A percentile compares a stretch with the other conserved stretches of the same genome.
These are phyloP conservation scores for Cabera pusaria DNA, from an alignment of 2,888 invertebrate species.

Conservation along the genomic window DNA sequence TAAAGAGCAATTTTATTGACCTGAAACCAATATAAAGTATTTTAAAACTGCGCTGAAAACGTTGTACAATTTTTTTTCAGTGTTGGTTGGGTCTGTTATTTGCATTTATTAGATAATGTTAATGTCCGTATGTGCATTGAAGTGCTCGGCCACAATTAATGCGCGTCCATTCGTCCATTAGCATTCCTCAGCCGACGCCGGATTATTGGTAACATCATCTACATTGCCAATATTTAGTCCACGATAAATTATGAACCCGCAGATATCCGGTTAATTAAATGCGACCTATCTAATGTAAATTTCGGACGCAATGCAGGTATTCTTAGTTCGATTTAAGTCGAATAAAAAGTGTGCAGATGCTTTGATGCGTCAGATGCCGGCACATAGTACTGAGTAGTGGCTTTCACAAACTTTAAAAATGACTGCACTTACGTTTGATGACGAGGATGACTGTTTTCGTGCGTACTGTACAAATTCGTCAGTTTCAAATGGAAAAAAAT, in stretches of 20 bases:
- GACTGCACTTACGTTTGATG: slow-evolving; percentile 50
- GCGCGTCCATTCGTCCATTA: slow-evolving; percentile 59
- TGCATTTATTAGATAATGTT: slow-evolving; percentile 31
- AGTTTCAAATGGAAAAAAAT: slow-evolving; percentile 53
- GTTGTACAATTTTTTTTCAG: background rate
- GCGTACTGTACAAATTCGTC: slow-evolving; percentile 60
- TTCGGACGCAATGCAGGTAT: slow-evolving; percentile 35
- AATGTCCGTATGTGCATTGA: slow-evolving; percentile 32
- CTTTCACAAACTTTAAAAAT: slow-evolving; percentile 55
- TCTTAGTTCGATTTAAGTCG: slow-evolving; percentile 46
- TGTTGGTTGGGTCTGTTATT: background rate
- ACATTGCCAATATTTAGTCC: slow-evolving; percentile 56
- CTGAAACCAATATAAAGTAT: background rate
- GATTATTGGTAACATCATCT: slow-evolving; percentile 62
- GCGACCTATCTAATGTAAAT: slow-evolving; percentile 48
- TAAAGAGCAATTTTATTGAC: slow-evolving; percentile 4
- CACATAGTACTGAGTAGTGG: slow-evolving; percentile 57
- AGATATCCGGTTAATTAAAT: slow-evolving; percentile 51
- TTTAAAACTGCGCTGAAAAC: slow-evolving; percentile 1
- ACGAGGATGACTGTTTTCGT: slow-evolving; percentile 49
- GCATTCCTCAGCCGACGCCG: slow-evolving; percentile 56
- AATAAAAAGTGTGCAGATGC: slow-evolving; percentile 43
- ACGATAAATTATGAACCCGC: slow-evolving; percentile 50
- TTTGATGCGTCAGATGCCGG: slow-evolving; percentile 56
- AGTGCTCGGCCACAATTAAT: slow-evolving; percentile 54